These are phyloP conservation scores for Alcis repandata DNA, from an alignment of 2,888 invertebrate genomes.

Conservation along the genomic window DNA sequence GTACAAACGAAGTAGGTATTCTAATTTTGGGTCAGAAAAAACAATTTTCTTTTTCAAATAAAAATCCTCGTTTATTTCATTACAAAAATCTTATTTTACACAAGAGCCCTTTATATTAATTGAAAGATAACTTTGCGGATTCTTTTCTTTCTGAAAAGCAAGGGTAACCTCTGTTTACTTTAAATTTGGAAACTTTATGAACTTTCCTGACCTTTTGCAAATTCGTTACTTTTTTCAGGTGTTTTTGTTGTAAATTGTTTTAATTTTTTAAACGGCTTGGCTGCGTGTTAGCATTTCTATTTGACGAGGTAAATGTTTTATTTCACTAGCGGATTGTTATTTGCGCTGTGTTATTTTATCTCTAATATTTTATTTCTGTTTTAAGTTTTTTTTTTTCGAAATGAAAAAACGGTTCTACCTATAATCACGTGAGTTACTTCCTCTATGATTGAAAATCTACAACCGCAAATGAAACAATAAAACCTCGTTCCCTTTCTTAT, in stretches of 20 bases:
- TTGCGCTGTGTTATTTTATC: too few relatives aligned
- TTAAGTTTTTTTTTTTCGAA: too few relatives aligned
- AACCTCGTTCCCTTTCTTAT: neutral
- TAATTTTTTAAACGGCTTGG: neutral
- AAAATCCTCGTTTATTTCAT: constrained; percentile 45
- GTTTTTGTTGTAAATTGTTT: constrained; percentile 46
- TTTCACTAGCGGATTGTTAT: too few relatives aligned
- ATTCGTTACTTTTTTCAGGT: constrained; percentile 46
- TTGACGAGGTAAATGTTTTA: too few relatives aligned
- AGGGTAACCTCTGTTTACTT: constrained; percentile 75
- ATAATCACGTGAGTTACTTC: too few relatives aligned
- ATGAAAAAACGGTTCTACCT: too few relatives aligned
- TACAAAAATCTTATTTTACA: constrained; percentile 54
- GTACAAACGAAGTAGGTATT: too few relatives aligned
- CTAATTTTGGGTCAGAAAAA: too few relatives aligned
- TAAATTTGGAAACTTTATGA: constrained; percentile 66
- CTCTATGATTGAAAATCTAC: neutral
- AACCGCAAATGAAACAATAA: neutral
- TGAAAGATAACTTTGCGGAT: constrained; percentile 77
- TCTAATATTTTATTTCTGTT: too few relatives aligned
- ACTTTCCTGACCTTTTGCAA: constrained; percentile 54
- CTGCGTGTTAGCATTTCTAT: too few relatives aligned
- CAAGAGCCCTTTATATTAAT: constrained; percentile 69
- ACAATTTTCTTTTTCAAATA: constrained; percentile 32
- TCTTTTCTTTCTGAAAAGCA: constrained; percentile 70